Evolutionary conservation across 2,888 invertebrate genomes (phyloP).

Genomic region (Ganaspis brasiliensis): DNA sequence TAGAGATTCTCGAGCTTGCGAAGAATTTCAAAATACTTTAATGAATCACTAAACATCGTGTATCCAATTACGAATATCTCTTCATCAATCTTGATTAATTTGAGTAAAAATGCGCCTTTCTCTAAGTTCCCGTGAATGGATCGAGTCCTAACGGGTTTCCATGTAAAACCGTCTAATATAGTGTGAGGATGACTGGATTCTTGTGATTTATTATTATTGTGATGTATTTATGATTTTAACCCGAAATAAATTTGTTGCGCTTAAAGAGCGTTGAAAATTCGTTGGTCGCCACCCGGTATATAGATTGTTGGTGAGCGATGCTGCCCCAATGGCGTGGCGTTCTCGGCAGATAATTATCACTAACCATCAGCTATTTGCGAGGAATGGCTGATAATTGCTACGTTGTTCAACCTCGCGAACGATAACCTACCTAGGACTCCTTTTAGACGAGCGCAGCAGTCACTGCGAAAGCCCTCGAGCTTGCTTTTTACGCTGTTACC

Average conservation of each 20-base stretch:
- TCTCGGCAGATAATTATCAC: conserved; percentile 80
- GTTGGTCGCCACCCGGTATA: conserved; percentile 71
- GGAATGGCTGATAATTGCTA: conserved; percentile 81
- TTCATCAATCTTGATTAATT: conserved; percentile 38
- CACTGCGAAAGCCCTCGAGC: conserved; percentile 65
- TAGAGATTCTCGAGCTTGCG: neutral
- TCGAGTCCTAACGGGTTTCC: conserved; percentile 19
- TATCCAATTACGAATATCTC: conserved; percentile 34
- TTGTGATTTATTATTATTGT: conserved; percentile 31
- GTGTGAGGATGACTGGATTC: conserved; percentile 17
- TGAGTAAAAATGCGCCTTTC: conserved; percentile 26
- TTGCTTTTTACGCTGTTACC: conserved; percentile 61
- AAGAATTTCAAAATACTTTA: conserved; percentile 10
- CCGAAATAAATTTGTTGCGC: conserved; percentile 4
- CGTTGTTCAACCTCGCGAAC: conserved; percentile 78
- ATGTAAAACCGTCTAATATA: conserved; percentile 15
- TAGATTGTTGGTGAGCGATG: conserved; percentile 72
- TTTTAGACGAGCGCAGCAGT: conserved; percentile 73
- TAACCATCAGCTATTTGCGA: conserved; percentile 81
- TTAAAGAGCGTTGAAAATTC: conserved; percentile 14
- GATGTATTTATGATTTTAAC: neutral
- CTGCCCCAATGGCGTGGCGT: conserved; percentile 76
- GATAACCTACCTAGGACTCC: conserved; percentile 77
- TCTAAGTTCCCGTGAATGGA: conserved; percentile 11
- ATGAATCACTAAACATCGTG: conserved; percentile 26